Evolutionary conservation across 2,113 vertebrate species (phyloP).

Genomic region (Odocoileus hemionus): DNA sequence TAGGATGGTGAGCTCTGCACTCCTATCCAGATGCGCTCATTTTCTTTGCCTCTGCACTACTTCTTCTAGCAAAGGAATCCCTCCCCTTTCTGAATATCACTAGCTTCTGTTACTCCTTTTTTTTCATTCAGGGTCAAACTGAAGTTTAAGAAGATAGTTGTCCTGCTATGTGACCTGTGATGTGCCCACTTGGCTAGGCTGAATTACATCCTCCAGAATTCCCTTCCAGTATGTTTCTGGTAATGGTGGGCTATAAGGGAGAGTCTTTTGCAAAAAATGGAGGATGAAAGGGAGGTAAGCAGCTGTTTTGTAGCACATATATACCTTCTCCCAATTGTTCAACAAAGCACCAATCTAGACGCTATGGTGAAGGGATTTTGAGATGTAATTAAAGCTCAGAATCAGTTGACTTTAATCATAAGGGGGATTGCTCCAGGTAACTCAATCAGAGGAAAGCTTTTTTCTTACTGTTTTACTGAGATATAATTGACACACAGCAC

Average conservation of each 20-base stretch:
- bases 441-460: neutral
- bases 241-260: neutral
- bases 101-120: neutral
- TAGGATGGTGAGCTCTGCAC: neutral
- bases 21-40: neutral
- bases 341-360: neutral
- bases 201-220: neutral
- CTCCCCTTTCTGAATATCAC: neutral
- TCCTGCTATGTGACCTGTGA: neutral
- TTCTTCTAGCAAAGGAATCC: neutral
- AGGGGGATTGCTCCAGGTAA: neutral
- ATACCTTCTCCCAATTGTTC: neutral
- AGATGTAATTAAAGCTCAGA: neutral
- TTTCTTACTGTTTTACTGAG: neutral
- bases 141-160: neutral
- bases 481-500: neutral
- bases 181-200: neutral
- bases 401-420: constrained; percentile 7
- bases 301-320: neutral
- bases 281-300: neutral
- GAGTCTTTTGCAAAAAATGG: neutral
- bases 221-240: neutral
- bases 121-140: neutral
- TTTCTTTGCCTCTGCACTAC: neutral
- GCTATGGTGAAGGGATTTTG: neutral